Evolutionary conservation across 2,797 vertebrate genomes (phyloP).

Genomic region (Mallotus villosus): DNA sequence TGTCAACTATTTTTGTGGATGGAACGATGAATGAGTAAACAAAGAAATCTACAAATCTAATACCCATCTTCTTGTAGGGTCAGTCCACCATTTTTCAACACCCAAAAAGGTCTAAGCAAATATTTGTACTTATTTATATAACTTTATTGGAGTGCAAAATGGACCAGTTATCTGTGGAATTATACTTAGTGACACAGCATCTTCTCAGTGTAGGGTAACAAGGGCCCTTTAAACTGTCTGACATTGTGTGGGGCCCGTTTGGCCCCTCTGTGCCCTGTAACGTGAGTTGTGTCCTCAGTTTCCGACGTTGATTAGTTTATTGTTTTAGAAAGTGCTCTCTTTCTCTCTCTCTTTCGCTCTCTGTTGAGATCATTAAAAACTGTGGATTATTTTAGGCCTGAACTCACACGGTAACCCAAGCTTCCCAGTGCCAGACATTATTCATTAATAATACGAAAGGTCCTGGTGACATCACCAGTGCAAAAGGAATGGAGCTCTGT

Average conservation of each 20-base stretch:
- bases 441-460: conserved; percentile 57
- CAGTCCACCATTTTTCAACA: too few species aligned
- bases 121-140: too few species aligned
- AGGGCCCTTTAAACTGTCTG: conserved; percentile 33
- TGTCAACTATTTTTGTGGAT: neutral
- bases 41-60: too few species aligned
- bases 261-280: conserved; percentile 42
- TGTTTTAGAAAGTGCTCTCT: conserved; percentile 55
- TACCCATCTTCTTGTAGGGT: too few species aligned
- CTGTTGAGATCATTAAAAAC: conserved; percentile 47
- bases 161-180: neutral
- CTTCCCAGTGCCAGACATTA: conserved; percentile 44
- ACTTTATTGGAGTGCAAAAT: too few species aligned
- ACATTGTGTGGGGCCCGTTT: conserved; percentile 41
- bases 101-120: too few species aligned
- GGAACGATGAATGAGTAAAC: too few species aligned
- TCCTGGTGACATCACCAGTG: conserved; percentile 57
- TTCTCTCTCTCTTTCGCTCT: conserved; percentile 22
- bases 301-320: conserved; percentile 64
- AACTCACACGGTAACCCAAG: conserved; percentile 49
- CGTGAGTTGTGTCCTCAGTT: conserved; percentile 29
- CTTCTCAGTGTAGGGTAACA: neutral
- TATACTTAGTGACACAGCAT: neutral
- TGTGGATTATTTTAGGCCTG: conserved; percentile 40
- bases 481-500: conserved; percentile 35